phyloP scores from a whole-genome alignment of 2,797 vertebrate genomes.

The Peromyscus attwateri region DNA sequence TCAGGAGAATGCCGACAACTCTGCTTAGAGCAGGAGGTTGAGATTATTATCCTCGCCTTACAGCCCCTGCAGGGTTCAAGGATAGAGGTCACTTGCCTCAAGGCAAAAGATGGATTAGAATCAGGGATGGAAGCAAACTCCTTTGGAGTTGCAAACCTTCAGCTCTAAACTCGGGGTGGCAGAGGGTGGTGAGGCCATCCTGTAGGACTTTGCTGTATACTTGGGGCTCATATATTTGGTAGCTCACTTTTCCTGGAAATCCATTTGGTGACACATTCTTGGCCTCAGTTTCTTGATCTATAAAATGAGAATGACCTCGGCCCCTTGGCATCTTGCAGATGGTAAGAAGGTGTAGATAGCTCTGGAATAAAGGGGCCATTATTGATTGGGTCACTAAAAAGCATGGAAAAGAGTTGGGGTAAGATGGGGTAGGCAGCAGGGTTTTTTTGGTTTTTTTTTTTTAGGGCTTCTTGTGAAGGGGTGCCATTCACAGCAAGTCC shows the following conservation, averaged over 20 bases:
- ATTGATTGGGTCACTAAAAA: constrained; percentile 15
- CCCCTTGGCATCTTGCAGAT: constrained; percentile 49
- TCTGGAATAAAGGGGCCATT: constrained; percentile 57
- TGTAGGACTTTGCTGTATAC: neutral
- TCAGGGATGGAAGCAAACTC: neutral
- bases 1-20: constrained; percentile 17
- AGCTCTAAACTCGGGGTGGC: neutral
- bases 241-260: constrained; percentile 18
- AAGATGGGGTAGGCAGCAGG: neutral
- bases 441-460: neutral
- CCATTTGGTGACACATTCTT: neutral
- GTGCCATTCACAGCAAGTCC: constrained; percentile 66
- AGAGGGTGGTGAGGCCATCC: neutral
- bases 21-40: constrained; percentile 37
- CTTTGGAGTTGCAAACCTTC: constrained; percentile 21
- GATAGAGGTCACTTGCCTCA: constrained; percentile 30
- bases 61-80: neutral
- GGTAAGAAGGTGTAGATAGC: constrained; percentile 16
- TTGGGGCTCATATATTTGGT: neutral
- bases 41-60: constrained; percentile 68
- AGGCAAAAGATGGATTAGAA: constrained; percentile 63
- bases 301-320: constrained; percentile 35
- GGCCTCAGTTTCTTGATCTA: constrained; percentile 62
- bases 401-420: neutral
- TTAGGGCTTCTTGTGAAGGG: constrained; percentile 50